phyloP scores from a whole-genome alignment of 2,888 invertebrate species.

The Petrolisthes manimaculis region DNA sequence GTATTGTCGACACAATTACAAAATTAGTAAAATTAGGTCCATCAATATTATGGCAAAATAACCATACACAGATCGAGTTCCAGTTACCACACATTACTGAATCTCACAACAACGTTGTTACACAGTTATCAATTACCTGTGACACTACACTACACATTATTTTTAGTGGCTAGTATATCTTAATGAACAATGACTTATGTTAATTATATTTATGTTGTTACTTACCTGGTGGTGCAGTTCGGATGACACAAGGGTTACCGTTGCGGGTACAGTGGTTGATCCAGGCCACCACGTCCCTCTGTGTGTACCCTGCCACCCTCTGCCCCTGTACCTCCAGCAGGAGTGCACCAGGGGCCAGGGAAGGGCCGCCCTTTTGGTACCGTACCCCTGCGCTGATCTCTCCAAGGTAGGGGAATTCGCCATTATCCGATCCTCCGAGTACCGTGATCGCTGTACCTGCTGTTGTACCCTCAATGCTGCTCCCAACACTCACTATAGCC shows the following conservation, averaged over 20 bases:
- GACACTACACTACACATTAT: too few relatives aligned
- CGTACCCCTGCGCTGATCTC: conserved; percentile 57
- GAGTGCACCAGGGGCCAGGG: conserved; percentile 57
- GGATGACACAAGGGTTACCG: conserved; percentile 73
- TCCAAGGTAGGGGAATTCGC: conserved; percentile 65
- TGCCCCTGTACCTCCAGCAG: conserved; percentile 74
- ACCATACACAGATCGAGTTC: too few relatives aligned
- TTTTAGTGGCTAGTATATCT: too few relatives aligned
- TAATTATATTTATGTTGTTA: not conserved
- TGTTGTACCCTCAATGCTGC: conserved; percentile 52
- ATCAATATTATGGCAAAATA: too few relatives aligned
- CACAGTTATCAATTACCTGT: too few relatives aligned
- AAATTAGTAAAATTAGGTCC: too few relatives aligned
- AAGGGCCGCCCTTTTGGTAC: conserved; percentile 53
- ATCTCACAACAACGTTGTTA: too few relatives aligned
- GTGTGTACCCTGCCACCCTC: conserved; percentile 75
- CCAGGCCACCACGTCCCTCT: conserved; percentile 73
- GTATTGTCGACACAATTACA: too few relatives aligned
- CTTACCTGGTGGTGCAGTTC: conserved; percentile 73
- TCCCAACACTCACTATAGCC: conserved; percentile 63
- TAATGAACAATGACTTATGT: too few relatives aligned
- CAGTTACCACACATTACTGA: too few relatives aligned
- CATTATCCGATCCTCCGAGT: conserved; percentile 65
- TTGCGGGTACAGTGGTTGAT: conserved; percentile 73
- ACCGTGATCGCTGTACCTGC: conserved; percentile 38